These are phyloP conservation scores for Tretioscincus oriximinensis DNA, from an alignment of 2,113 vertebrate genomes.

Conservation along the genomic window DNA sequence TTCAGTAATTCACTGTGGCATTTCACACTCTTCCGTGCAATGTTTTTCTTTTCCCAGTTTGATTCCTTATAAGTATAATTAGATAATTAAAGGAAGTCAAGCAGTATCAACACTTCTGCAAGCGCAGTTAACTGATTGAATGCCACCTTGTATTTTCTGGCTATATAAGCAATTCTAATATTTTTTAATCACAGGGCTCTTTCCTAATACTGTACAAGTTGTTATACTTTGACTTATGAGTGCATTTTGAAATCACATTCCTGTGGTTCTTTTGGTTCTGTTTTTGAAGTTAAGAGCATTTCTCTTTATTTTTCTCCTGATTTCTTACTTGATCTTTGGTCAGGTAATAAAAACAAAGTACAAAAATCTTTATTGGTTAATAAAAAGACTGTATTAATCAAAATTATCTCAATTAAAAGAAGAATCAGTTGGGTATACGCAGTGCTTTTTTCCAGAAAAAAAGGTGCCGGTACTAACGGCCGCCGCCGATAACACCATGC, in stretches of 20 bases:
- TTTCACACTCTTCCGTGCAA: not conserved
- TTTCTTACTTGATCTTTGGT: not conserved
- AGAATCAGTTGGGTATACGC: too few relatives aligned
- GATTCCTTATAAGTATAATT: not conserved
- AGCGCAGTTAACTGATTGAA: not conserved
- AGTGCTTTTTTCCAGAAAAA: too few relatives aligned
- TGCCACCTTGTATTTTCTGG: not conserved
- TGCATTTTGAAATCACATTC: not conserved
- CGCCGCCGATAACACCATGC: too few relatives aligned
- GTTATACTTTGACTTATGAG: not conserved
- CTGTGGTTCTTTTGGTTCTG: not conserved
- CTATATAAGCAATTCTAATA: not conserved
- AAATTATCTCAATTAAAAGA: too few relatives aligned
- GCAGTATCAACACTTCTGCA: not conserved
- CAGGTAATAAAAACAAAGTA: not conserved
- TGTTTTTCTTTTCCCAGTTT: not conserved
- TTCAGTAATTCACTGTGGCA: too few relatives aligned
- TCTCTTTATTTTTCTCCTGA: not conserved
- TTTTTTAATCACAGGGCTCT: not conserved
- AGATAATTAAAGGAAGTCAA: not conserved
- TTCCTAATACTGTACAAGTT: not conserved
- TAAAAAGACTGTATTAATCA: too few relatives aligned
- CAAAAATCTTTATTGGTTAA: too few relatives aligned
- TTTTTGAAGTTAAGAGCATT: not conserved
- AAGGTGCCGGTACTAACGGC: too few relatives aligned